Conservation (phyloP, 2,797 vertebrate species). For the Cyprinodon diabolis region DNA sequence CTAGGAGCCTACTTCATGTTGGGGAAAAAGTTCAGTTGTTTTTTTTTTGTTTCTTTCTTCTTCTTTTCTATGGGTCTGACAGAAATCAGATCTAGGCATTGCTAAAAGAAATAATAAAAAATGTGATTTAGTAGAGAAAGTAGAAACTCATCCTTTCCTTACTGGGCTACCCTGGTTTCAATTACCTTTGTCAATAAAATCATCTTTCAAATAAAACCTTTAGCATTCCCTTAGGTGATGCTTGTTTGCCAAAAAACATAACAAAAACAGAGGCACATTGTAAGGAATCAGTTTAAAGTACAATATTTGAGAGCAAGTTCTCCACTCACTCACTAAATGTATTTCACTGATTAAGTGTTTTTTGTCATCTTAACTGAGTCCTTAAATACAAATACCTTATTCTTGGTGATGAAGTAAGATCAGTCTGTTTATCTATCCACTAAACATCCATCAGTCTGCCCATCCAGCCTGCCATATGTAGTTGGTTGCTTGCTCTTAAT, state of each 20-base stretch:
- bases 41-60: too few relatives aligned
- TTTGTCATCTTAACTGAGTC: not conserved
- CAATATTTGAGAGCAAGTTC: not conserved
- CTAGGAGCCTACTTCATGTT: too few relatives aligned
- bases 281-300: not conserved
- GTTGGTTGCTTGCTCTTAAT: not conserved
- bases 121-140: too few relatives aligned
- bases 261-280: not conserved
- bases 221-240: not conserved
- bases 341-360: not conserved
- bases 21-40: too few relatives aligned
- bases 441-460: too few relatives aligned
- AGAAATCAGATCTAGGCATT: too few relatives aligned
- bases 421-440: not conserved
- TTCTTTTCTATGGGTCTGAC: too few relatives aligned
- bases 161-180: too few relatives aligned
- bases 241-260: not conserved
- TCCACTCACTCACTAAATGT: not conserved
- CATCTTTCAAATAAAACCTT: too few relatives aligned
- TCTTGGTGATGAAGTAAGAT: not conserved
- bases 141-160: too few relatives aligned
- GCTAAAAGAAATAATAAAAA: too few relatives aligned
- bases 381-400: not conserved
- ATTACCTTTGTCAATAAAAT: too few relatives aligned
- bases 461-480: not conserved